Conservation (phyloP, 2,113 vertebrate species). For the Pungitius pungitius region DNA sequence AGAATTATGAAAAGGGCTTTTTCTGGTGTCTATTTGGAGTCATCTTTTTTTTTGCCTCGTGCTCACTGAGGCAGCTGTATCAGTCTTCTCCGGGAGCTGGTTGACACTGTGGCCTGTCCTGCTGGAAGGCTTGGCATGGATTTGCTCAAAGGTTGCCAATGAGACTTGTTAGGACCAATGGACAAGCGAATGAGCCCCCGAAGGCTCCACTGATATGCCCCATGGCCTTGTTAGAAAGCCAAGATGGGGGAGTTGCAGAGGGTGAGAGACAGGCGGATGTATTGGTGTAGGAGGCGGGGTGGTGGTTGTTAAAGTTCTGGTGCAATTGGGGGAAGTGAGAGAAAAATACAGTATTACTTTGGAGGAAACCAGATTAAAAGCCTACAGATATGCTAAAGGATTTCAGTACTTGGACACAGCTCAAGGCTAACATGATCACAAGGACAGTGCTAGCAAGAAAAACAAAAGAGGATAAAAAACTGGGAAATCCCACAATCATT, state of each 20-base stretch:
- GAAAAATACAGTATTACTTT: constrained; percentile 18
- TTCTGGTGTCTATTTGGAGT: constrained; percentile 31
- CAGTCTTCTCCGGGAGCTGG: constrained; percentile 45
- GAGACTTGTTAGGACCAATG: constrained; percentile 53
- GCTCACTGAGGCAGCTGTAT: constrained; percentile 37
- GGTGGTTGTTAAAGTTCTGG: constrained; percentile 21
- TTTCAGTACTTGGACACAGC: constrained; percentile 2
- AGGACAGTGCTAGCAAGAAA: neutral
- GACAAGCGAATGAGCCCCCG: constrained; percentile 72
- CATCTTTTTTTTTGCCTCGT: constrained; percentile 15
- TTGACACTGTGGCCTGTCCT: constrained; percentile 48
- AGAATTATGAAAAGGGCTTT: constrained; percentile 9
- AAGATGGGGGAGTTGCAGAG: constrained; percentile 26
- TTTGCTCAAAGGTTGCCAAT: constrained; percentile 46
- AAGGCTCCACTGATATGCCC: constrained; percentile 56
- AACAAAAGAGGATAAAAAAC: neutral
- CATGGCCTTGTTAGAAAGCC: constrained; percentile 52
- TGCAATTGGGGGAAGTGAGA: constrained; percentile 9
- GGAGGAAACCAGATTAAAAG: constrained; percentile 7
- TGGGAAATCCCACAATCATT: neutral
- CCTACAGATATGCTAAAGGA: neutral
- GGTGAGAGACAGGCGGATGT: constrained; percentile 3
- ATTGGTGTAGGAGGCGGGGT: constrained; percentile 8
- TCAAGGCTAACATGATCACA: constrained; percentile 6
- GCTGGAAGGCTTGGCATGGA: constrained; percentile 57